A percentile compares a stretch with the other conserved stretches of the same genome.
phyloP scores from a whole-genome alignment of 2,797 vertebrate genomes.

The Lepus townsendii region DNA sequence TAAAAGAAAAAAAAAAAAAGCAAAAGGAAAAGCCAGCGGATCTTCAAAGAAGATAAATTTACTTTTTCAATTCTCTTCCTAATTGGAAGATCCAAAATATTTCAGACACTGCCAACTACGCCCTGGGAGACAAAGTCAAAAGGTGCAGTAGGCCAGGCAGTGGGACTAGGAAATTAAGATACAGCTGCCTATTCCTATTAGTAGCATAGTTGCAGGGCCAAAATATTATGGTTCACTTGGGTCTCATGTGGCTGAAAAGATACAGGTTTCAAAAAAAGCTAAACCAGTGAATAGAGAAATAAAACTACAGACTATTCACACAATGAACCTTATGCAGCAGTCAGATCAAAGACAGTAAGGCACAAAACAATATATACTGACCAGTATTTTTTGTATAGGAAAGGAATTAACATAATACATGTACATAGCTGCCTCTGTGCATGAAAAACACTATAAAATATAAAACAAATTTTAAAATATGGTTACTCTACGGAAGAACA shows the following conservation, averaged over 20 bases:
- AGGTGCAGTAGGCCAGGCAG: neutral
- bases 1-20: neutral
- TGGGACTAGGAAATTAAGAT: constrained; percentile 54
- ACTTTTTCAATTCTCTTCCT: neutral
- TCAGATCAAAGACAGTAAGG: constrained; percentile 56
- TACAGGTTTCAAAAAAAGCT: constrained; percentile 61
- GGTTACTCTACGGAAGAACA: neutral
- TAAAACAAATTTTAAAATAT: constrained; percentile 15
- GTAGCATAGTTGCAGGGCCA: neutral
- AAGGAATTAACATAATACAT: constrained; percentile 50
- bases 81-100: neutral
- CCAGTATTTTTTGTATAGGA: constrained; percentile 48
- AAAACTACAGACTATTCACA: constrained; percentile 65
- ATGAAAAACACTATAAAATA: constrained; percentile 11
- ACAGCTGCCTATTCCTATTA: constrained; percentile 42
- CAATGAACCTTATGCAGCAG: constrained; percentile 64
- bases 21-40: neutral
- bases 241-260: constrained; percentile 53
- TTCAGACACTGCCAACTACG: constrained; percentile 44
- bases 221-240: constrained; percentile 44
- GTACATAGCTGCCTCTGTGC: neutral
- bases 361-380: neutral
- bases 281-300: constrained; percentile 56
- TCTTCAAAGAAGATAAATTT: constrained; percentile 2
- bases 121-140: constrained; percentile 26